Evolutionary conservation across 30 jellyfish, hydroid and myxozoan species (phyloP), one percentile per base, ranked within the genome.

Genomic region (Nemopilema nomurai): DNA sequence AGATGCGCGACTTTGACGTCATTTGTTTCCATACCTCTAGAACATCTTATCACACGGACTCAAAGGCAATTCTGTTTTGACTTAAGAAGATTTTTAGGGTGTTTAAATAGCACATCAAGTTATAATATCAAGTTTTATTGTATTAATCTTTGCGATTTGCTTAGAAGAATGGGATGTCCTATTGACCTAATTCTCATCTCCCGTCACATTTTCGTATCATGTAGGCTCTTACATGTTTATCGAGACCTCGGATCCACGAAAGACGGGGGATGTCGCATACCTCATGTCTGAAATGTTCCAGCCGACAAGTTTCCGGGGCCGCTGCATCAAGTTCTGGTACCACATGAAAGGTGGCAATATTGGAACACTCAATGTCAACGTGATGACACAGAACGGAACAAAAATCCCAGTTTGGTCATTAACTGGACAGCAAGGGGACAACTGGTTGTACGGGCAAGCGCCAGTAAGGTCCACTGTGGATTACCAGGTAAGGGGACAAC

Each of bases 361-460:
- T 74, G 99, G 99, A 20, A 84, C 87, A 18, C 86, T 94, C 24
- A 85, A 71, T 85, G 97, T 94, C 51, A 49, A 77, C 41, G 30
- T 94, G 66, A 86, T 71, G 76, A 90, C 95, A 1, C 99, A 94
- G 64, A 94, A 94, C 73, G 97, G 97, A 20, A 86, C 98, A 19
- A 80, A 67, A 83, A 66, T 32, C 1, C 89, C 90, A n/a, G 88
- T 94, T 8, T 94, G 99, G 99, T 71, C 90, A 27, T 83, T 94
- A 26, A 41, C 91, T 1, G 97, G 97, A 8, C 93, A 81, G 66
- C 99, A 94, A 71, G 99, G 97, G 18, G 49, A 63, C 0, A 76
- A 28, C 62, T 94, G 99, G 99, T 27, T 65, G n/a, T 90, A 85
- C 89, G 97, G 97, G 1, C 99, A 94, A 69, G 99, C 99, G 8